Evolutionary conservation across 2,888 invertebrate species (phyloP), one percentile per base, ranked within the genome.

Genomic region (Drosophila neutralis): DNA sequence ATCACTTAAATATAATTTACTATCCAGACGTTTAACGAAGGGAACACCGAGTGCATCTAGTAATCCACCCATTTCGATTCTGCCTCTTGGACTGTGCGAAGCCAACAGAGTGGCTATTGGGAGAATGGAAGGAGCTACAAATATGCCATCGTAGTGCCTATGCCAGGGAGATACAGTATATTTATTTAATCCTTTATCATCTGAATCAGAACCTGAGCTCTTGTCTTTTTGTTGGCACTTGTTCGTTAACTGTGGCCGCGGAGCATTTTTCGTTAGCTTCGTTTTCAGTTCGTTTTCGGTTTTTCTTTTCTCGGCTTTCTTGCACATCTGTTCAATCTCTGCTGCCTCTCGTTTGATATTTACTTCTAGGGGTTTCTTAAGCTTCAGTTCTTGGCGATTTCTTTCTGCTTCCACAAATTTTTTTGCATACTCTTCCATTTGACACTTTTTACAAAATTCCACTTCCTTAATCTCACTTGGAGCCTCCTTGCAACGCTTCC

Each of bases 171-270:
- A 38, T 29, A 51, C 18, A 38, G 21, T 38, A 51, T 18, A 42
- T 56, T 70, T 70, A 51, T 42, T 70, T 36, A 61, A 15, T 4
- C 31, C 49, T 42, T 56, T 33, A 70, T 51, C 42, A 56, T 54
- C 21, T 15, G 48, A 24, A 24, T 33, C 18, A 21, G 48, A n/a
- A 54, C 40, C 18, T 11, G 35, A 18, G 8, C 4, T 40, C n/a
- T 42, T 61, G 53, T 11, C 70, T 27, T 38, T 33, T 11, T 29
- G 36, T 8, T 24, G 45, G 38, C 53, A 31, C 24, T 49, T 42
- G 8, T 5, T 51, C 15, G 42, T 45, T 2, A 35, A 1, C 18
- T 57, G 24, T 0, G 31, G 18, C 13, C 40, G 57, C 0, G 6
- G 0, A 8, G 24, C 24, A 24, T n/a, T 29, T 36, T 40, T 38